Conservation (phyloP, 2,797 vertebrate genomes). For the Sitta carolinensis region DNA sequence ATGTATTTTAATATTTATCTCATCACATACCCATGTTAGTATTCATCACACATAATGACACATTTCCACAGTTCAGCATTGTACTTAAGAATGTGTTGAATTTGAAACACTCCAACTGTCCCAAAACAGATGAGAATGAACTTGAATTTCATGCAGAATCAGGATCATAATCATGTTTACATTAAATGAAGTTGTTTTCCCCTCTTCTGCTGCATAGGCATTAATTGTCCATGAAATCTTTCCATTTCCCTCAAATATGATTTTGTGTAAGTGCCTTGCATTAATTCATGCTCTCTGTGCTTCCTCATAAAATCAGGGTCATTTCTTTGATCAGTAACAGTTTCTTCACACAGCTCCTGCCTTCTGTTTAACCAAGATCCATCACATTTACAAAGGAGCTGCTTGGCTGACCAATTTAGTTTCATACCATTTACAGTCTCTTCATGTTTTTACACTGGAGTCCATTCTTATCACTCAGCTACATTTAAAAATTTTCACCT, state of each 20-base stretch:
- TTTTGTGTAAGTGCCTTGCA: background rate
- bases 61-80: background rate
- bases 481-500: background rate
- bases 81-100: background rate
- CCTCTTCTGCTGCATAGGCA: background rate
- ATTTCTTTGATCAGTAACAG: constrained; percentile 14
- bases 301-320: background rate
- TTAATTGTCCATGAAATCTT: constrained; percentile 23
- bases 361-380: background rate
- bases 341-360: background rate
- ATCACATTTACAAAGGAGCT: background rate
- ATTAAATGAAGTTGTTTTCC: constrained; percentile 3
- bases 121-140: background rate
- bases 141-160: constrained; percentile 13
- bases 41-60: background rate
- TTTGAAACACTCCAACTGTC: background rate
- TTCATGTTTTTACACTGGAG: background rate
- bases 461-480: background rate
- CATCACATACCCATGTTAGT: background rate
- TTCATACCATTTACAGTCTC: background rate
- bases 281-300: background rate
- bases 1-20: background rate
- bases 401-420: background rate
- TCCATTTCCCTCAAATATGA: background rate
- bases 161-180: constrained; percentile 8